Evolutionary conservation across 2,888 invertebrate genomes (phyloP), one percentile per base, ranked within the genome.

Genomic region (Nemoura dubitans): DNA sequence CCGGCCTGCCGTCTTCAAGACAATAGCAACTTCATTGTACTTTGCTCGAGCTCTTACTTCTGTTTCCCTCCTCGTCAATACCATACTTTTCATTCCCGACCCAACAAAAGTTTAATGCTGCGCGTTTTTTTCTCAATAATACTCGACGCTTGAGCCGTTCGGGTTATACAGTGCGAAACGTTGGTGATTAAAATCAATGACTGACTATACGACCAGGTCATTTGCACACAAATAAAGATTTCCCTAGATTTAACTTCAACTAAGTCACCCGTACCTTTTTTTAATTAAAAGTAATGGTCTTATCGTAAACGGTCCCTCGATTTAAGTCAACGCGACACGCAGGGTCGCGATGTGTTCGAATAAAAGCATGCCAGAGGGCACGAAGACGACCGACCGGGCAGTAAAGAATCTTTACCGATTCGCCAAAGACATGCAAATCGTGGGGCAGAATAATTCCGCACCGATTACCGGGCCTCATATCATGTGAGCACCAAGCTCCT

Each of bases 1-100:
- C 59, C 59, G 21, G 59, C 36, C n/a, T 36, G 36, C 21, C 59
- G 59, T 59, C 59, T 59, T 59, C 16, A 59, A 59, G 59, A 59
- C 59, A 59, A 59, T 59, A 14, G 59, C 59, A 59, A 59, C 59
- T 59, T 59, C 59, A 59, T 59, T 59, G 59, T 59, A 59, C 59
- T 59, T 59, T 59, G 59, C 59, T 59, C 59, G 59, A 59, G 59
- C 59, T 59, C 59, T 59, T 59, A 59, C 59, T 59, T 59, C 59
- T 59, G 14, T 59, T 59, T 59, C 21, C 59, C 59, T 59, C 59
- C 59, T 59, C 59, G 59, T 59, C 59, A 59, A 59, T 59, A 59
- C 59, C 59, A 59, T 59, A 59, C 59, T 59, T 59, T 59, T 59
- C 59, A 59, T 59, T 59, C 59, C 59, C 59, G 59, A 59, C 59